Evolutionary conservation across 2,888 invertebrate genomes (phyloP), one percentile per base, ranked within the genome.

Genomic region (Drosophila pseudotalamancana): DNA sequence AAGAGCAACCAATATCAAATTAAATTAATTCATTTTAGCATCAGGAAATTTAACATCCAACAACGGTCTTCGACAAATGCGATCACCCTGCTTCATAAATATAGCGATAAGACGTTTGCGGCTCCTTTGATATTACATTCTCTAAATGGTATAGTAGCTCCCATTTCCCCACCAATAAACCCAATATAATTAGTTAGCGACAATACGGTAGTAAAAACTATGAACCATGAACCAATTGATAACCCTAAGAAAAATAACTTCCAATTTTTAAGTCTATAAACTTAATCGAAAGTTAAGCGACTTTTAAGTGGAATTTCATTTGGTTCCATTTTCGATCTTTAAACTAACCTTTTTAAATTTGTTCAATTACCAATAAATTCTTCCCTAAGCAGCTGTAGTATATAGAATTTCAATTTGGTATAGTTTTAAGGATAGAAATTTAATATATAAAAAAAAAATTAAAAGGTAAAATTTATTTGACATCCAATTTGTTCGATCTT

Each of bases 41-140:
- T 87, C 86, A 88, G 84, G 77, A 77, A 88, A 86, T 86, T 81
- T 87, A 87, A 70, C 70, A 68, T 61, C n/a, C n/a, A n/a, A 63
- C 25, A 25, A 67, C 63, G 63, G 49, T 79, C 66, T 73, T 55
- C 61, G 74, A 66, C 64, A 73, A 77, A 61, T 40, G 16, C 77
- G 37, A 77, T 72, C 70, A 74, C 74, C 50, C 54, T 53, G 54
- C 39, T 59, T 66, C 85, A 87, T 87, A 89, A 88, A 88, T 89
- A 89, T 70, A 57, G 69, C 67, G 87, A 87, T 89, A 87, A 89
- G 88, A 67, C 68, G 31, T 29, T n/a, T 61, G 82, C 89, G 89
- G 89, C 63, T 19, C 68, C 29, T 89, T 85, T 79, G 82, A 76
- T 88, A 77, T 74, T 45, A 23, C 12, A 46, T 51, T 49, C 46